Evolutionary conservation across 2,888 invertebrate genomes (phyloP), one percentile per base, ranked within the genome.

Genomic region (Chalcis sispes): DNA sequence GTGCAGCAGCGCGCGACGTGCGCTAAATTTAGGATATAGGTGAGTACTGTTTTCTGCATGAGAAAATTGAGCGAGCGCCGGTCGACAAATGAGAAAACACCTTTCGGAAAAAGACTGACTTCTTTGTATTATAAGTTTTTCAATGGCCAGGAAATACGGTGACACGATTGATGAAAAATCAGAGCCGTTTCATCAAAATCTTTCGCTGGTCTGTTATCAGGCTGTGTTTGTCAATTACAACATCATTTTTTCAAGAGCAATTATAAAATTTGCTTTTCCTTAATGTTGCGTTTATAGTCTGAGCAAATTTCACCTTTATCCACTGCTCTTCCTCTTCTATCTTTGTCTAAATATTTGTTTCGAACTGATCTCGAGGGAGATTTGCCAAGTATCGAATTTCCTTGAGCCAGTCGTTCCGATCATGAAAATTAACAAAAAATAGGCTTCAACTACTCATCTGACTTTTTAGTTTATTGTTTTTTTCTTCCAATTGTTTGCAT

Each of bases 1-100:
- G n/a, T n/a, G n/a, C n/a, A n/a, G 59, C 70, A 61, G 40, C 59
- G 61, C 61, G 50, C 48, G 36, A 61, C 25, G 18, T 32, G 59
- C 70, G 52, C 61, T 70, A 61, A 61, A 61, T 61, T 70, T 70
- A 61, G 61, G 25, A 70, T 61, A 52, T 59, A 70, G 70, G 70
- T 70, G 61, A 70, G 70, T 70, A 70, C 32, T 36, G 8, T 10
- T 23, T 8, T 20, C 20, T 52, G 29, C 32, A 23, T 15, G 36
- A 7, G 36, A n/a, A n/a, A n/a, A n/a, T n/a, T n/a, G n/a, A 40
- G 15, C 32, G 46, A 50, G 46, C 29, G 13, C 23, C 5, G n/a
- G n/a, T n/a, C n/a, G n/a, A n/a, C n/a, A n/a, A n/a, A n/a, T n/a
- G n/a, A n/a, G n/a, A n/a, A n/a, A n/a, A n/a, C n/a, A n/a, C n/a